Base-by-base conservation (phyloP, 2,113 vertebrate species). In the Pterophyllum scalare region DNA sequence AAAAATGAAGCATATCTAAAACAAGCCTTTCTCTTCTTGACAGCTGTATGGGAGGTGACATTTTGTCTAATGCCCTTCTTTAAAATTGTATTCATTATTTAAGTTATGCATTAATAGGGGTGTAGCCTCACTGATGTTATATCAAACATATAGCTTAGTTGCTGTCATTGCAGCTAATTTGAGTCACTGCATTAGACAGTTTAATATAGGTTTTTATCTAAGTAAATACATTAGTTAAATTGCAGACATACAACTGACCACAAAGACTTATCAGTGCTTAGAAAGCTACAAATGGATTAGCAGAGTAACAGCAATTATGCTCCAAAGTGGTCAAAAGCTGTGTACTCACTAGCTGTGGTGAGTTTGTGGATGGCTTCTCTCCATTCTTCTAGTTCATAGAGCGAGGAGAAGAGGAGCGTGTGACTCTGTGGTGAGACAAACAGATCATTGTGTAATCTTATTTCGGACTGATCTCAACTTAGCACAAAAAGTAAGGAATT, bases 361-460 rank as follows among this genome's bases (percentile, higher is more conserved):
- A 95, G 91, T 82, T 89, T 94, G 28, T 87, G 79, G 22, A 96
- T 93, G 75, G 86, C 88, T 40, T 95, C 94, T 54, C 90, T 95
- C 96, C 96, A 96, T 77, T 95, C 93, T 20, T 94, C 92, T 2
- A 96, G 91, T 49, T 96, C 94, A 52, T 90, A 92, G 40, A 96
- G 76, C 5, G 94, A 96, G 9, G 93, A 80, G 59, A 95, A 67
- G 59, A 94, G 78, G 43, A 96, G 49, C 22, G 88, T 89, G 87
- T 94, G 95, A 82, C 89, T 96, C 96, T 96, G 81, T 2, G 24
- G 46, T 3, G 33, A 77, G 35, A 80, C 3, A 40, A 38, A 54
- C 14, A 78, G 3, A 24, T 28, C 10, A 5, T 38, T 38, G 62
- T 58, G 6, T 24, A 2, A 62, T 28, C 15, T 35, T 8, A 19